Conservation (phyloP, 2,888 invertebrate genomes). For the Aleiodes testaceus region DNA sequence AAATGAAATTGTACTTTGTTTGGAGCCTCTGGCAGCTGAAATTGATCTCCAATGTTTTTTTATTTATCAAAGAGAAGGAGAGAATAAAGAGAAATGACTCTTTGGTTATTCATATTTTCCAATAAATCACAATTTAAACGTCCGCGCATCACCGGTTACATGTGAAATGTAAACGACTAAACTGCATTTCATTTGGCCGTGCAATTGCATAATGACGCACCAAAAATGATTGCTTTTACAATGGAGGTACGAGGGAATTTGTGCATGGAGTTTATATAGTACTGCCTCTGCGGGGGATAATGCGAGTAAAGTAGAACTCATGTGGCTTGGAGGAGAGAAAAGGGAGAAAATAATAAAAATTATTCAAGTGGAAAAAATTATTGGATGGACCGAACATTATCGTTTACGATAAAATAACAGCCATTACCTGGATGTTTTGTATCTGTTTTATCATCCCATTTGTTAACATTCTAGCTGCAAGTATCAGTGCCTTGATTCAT, state of each 20-base stretch:
- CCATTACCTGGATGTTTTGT: constrained; percentile 59
- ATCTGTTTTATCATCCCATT: neutral
- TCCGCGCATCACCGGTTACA: constrained; percentile 14
- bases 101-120: constrained; percentile 60
- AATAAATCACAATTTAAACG: constrained; percentile 66
- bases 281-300: constrained; percentile 55
- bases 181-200: constrained; percentile 64
- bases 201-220: constrained; percentile 68
- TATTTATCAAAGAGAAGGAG: too few species aligned
- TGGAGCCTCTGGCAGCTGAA: neutral
- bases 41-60: constrained; percentile 36
- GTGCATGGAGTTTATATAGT: constrained; percentile 38
- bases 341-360: constrained; percentile 24
- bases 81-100: constrained; percentile 46
- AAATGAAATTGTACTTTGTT: neutral
- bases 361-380: constrained; percentile 1
- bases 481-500: neutral
- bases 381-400: constrained; percentile 58
- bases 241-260: constrained; percentile 21
- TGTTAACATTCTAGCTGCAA: constrained; percentile 4
- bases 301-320: constrained; percentile 65
- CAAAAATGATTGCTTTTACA: constrained; percentile 63
- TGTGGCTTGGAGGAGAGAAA: constrained; percentile 59
- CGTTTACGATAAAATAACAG: constrained; percentile 68
- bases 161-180: constrained; percentile 13